Percentiles rank a stretch among this genome's conserved stretches.
Evolutionary conservation across 1,140 invertebrate genomes (phyloP).

Genomic region (Gyrodactylus salaris): DNA sequence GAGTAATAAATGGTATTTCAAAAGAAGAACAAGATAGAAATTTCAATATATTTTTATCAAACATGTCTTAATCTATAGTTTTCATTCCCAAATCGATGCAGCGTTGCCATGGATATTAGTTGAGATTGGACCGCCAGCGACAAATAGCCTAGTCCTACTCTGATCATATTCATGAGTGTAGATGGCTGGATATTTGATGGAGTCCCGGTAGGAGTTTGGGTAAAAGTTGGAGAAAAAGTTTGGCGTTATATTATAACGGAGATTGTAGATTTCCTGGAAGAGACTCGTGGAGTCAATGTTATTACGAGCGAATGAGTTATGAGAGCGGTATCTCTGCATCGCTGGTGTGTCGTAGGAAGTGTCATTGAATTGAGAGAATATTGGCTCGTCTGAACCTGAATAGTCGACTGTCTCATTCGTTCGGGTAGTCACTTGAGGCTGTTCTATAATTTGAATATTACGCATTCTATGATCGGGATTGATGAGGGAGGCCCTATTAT

Average conservation of each 20-base stretch:
- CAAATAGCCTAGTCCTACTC: conserved; percentile 53
- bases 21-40: neutral
- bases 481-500: neutral
- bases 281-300: too few species aligned
- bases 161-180: conserved; percentile 79
- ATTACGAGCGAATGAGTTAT: too few species aligned
- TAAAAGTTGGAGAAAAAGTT: conserved; percentile 21
- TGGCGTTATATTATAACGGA: conserved; percentile 13
- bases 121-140: conserved; percentile 60
- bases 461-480: too few species aligned
- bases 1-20: neutral
- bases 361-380: too few species aligned
- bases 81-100: conserved; percentile 32
- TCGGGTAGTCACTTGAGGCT: too few species aligned
- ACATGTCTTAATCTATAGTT: neutral
- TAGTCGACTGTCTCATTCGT: too few species aligned
- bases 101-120: conserved; percentile 54
- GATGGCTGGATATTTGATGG: conserved; percentile 30
- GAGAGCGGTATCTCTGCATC: too few species aligned
- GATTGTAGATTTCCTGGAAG: conserved; percentile 15
- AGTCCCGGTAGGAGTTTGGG: conserved; percentile 28
- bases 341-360: too few species aligned
- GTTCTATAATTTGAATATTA: too few species aligned
- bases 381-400: too few species aligned
- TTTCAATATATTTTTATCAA: neutral